Conservation (phyloP, 2,113 vertebrate species). For the Ammodytes dubius region DNA sequence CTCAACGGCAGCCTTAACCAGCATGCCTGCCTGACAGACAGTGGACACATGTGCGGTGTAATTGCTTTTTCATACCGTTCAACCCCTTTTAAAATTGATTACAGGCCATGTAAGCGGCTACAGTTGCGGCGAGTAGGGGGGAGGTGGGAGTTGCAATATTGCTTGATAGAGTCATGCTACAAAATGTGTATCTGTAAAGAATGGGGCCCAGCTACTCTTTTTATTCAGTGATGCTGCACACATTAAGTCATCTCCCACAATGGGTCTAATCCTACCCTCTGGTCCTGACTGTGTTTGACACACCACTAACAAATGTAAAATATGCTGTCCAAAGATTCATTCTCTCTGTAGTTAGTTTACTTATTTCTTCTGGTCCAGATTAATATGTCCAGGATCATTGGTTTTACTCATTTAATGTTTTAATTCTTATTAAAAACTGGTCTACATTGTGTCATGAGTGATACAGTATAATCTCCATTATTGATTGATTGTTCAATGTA, state of each 20-base stretch:
- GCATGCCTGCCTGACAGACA: constrained; percentile 46
- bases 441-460: too few species aligned
- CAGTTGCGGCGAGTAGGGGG: neutral
- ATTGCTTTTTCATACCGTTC: constrained; percentile 74
- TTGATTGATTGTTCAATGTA: too few species aligned
- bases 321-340: neutral
- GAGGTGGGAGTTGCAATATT: constrained; percentile 25
- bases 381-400: too few species aligned
- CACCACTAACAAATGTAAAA: constrained; percentile 22
- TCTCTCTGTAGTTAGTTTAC: constrained; percentile 34
- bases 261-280: constrained; percentile 2
- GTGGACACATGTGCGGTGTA: constrained; percentile 71
- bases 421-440: too few species aligned
- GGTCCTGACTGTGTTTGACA: constrained; percentile 23
- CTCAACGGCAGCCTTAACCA: constrained; percentile 56
- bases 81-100: constrained; percentile 78
- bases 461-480: too few species aligned
- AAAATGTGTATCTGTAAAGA: constrained; percentile 59
- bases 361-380: too few species aligned
- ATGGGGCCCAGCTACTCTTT: constrained; percentile 7
- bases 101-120: constrained; percentile 59
- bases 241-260: constrained; percentile 52
- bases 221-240: constrained; percentile 17
- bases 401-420: too few species aligned
- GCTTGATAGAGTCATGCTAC: constrained; percentile 44